Evolutionary conservation across 2,888 invertebrate species (phyloP), one percentile per base, ranked within the genome.

Genomic region (Mellilla xanthometata): DNA sequence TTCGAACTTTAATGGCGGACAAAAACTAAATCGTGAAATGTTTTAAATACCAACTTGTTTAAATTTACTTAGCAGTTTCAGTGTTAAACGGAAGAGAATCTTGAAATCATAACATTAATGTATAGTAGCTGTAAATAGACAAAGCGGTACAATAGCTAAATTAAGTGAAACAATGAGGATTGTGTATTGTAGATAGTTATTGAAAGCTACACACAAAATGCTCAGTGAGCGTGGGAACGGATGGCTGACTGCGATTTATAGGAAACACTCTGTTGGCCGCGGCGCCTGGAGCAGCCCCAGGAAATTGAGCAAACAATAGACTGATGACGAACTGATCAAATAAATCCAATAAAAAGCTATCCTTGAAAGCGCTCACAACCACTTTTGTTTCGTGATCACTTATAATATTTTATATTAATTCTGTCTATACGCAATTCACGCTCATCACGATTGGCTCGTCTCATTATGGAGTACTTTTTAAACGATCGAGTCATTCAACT

Each of bases 111-210:
- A 71, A 71, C 70, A 71, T 58, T 52, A 51, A 60, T 63, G 74
- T 70, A 73, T 74, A 81, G n/a, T n/a, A n/a, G 81, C 77, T 79
- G 81, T 83, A 84, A 85, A 87, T 88, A 86, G 69, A 72, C 62
- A 70, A 51, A 63, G 72, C 76, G 4, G 62, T 68, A 88, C 88
- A 88, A 88, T 88, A 83, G 87, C 77, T 76, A 78, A 86, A 86
- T 84, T 81, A 79, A 80, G 76, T 80, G 82, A 80, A 87, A 89
- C 88, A 89, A 88, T 87, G 85, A 79, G 81, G 85, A 79, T 83
- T 84, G 85, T 86, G 77, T 81, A 76, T 75, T 75, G 72, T 70
- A 58, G 58, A 58, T 58, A 78, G 78, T 76, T 81, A 81, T 78
- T 77, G 76, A 72, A 76, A 72, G 75, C 72, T 76, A 72, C 72